These are phyloP conservation scores for Cyaniris semiargus DNA, from an alignment of 2,888 invertebrate genomes.

Conservation along the genomic window DNA sequence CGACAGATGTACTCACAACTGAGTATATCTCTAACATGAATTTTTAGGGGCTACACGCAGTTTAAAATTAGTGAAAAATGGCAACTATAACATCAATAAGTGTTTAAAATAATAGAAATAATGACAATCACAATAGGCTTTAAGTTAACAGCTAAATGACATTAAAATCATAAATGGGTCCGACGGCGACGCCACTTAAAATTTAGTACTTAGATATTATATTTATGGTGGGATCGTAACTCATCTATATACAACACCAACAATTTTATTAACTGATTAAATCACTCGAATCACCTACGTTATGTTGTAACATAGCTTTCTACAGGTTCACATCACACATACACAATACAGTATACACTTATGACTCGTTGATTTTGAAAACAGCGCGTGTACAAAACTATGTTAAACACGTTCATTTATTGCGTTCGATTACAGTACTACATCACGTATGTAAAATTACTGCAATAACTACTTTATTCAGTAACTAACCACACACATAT, in stretches of 20 bases:
- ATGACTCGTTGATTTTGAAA: constrained; percentile 27
- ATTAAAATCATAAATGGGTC: constrained; percentile 63
- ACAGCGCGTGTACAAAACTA: constrained; percentile 50
- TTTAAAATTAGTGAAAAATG: constrained; percentile 35
- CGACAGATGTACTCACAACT: constrained; percentile 1
- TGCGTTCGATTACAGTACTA: constrained; percentile 74
- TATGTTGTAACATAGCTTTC: constrained; percentile 49
- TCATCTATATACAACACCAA: constrained; percentile 79
- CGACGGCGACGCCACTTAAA: constrained; percentile 68
- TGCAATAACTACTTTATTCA: constrained; percentile 52
- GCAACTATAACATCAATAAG: constrained; percentile 42
- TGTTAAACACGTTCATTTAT: constrained; percentile 60
- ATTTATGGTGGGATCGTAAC: constrained; percentile 80
- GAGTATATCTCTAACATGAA: neutral
- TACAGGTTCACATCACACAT: constrained; percentile 40
- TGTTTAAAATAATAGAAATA: constrained; percentile 48
- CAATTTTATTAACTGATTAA: constrained; percentile 73
- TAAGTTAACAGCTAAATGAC: constrained; percentile 69
- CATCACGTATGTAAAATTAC: constrained; percentile 69
- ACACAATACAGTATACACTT: constrained; percentile 19
- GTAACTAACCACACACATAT: constrained; percentile 47
- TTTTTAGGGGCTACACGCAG: neutral
- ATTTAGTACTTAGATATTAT: constrained; percentile 74
- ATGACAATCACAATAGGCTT: constrained; percentile 72
- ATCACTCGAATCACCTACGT: constrained; percentile 75